These are phyloP conservation scores for Salvator merianae DNA, from an alignment of 2,113 vertebrate genomes.

Conservation along the genomic window DNA sequence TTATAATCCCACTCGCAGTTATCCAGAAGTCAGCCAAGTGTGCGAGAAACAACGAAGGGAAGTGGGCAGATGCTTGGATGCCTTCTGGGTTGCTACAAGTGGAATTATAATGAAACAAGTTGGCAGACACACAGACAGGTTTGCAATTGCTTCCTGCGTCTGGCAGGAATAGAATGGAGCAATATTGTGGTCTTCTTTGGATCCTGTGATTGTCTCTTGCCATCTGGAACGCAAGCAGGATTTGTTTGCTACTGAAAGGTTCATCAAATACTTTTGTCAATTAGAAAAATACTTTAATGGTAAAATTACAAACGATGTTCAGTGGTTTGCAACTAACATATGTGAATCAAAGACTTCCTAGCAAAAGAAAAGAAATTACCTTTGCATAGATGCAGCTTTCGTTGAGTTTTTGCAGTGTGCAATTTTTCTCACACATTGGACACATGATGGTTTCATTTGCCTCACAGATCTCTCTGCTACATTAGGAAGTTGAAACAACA, in stretches of 20 bases:
- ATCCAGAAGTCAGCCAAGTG: too few relatives aligned
- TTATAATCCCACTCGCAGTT: too few relatives aligned
- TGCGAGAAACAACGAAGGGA: too few relatives aligned
- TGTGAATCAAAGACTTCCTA: neutral
- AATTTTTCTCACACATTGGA: slow-evolving; percentile 93
- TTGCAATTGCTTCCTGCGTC: too few relatives aligned
- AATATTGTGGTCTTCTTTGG: neutral
- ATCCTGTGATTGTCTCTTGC: too few relatives aligned
- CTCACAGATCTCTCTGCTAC: slow-evolving; percentile 96
- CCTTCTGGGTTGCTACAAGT: too few relatives aligned
- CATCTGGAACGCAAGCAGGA: too few relatives aligned
- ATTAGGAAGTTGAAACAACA: slow-evolving; percentile 45
- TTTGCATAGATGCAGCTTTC: slow-evolving; percentile 97
- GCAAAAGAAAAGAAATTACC: slow-evolving; percentile 69
- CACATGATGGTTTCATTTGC: slow-evolving; percentile 95
- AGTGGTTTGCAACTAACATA: neutral
- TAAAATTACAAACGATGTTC: neutral
- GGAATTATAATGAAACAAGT: too few relatives aligned
- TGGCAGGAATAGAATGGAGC: too few relatives aligned
- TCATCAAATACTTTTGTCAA: neutral
- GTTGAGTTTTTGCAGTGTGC: slow-evolving; percentile 88
- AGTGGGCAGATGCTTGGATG: too few relatives aligned
- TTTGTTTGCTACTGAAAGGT: slow-evolving; percentile 8
- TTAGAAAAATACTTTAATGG: neutral
- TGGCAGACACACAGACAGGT: too few relatives aligned